Base-by-base conservation (phyloP, 2,888 invertebrate genomes). In the Syritta pipiens region DNA sequence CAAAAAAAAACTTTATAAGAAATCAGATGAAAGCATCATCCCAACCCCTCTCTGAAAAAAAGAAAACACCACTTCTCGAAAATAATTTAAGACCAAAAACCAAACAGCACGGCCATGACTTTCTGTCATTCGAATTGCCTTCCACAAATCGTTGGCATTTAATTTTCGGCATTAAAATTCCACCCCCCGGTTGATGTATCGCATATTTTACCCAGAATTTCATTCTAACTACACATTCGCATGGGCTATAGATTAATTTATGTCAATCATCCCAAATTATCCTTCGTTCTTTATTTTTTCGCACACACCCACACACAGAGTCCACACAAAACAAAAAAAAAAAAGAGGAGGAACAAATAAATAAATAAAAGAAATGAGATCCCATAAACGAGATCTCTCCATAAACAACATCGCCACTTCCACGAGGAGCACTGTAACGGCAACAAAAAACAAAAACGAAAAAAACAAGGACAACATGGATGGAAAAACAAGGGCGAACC, bases 321-420 rank as follows among this genome's bases (percentile, higher is more conserved):
- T 24, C 6, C 6, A 12, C 30, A 6, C 7, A 14, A 22, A 24
- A 44, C 6, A 44, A 9, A 42, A 30, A 32, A 42, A 3, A 19
- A 9, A 40, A 55, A 44, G 53, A 62, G 22, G 40, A 17, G 24
- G 28, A 44, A 51, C 46, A 35, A 63, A 71, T 71, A 72, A 68
- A 68, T 65, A 72, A 60, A 72, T 72, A 65, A 77, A 72, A 72
- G 22, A 60, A 77, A 71, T 55, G 71, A 51, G 71, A 72, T 65
- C 63, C 71, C 77, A 65, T 77, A 77, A 71, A 65, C 55, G 62
- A 57, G 71, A 63, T 76, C 62, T 63, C 71, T 49, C 51, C 63
- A 65, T 65, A 75, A 68, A 60, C 53, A 60, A 32, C 69, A 12
- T 30, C 44, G 44, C 42, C 17, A 26, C 51, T 28, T 10, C 68